A percentile compares a stretch with the other conserved stretches of the same genome.
Conservation (phyloP, 2,113 vertebrate genomes). For the Varanus salvator region DNA sequence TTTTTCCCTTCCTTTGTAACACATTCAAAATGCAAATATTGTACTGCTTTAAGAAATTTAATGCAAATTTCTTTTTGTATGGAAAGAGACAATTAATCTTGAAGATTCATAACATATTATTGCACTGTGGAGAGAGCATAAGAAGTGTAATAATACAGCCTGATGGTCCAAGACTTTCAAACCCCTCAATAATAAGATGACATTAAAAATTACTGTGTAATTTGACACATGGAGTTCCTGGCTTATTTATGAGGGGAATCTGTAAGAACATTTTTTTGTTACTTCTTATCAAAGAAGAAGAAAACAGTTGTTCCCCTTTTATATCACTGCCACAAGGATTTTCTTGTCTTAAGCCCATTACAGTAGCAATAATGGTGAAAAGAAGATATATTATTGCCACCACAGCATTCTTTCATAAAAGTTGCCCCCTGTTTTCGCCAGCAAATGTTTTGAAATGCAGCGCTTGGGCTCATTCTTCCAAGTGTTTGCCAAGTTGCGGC, state of each 20-base stretch:
- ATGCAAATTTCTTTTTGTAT: conserved; percentile 47
- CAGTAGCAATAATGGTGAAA: conserved; percentile 21
- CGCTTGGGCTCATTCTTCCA: conserved; percentile 7
- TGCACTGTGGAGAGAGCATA: conserved; percentile 26
- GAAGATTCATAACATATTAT: conserved; percentile 38
- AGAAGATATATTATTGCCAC: neutral
- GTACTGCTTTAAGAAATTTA: neutral
- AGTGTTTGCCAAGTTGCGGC: neutral
- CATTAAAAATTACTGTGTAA: conserved; percentile 3
- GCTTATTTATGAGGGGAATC: neutral
- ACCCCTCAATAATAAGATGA: conserved; percentile 28
- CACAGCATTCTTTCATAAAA: conserved; percentile 33
- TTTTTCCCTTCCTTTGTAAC: conserved; percentile 48
- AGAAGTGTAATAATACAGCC: conserved; percentile 42
- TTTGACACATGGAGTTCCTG: neutral
- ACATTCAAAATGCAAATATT: conserved; percentile 51
- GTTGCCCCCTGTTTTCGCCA: conserved; percentile 13
- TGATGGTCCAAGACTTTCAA: conserved; percentile 51
- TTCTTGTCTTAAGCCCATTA: neutral
- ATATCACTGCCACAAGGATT: neutral
- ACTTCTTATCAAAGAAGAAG: neutral
- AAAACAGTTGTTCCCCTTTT: neutral
- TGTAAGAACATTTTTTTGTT: neutral
- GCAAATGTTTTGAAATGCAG: conserved; percentile 23
- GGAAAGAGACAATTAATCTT: conserved; percentile 39